Percentiles rank a stretch among this genome's conserved stretches.
Evolutionary conservation across 2,888 invertebrate genomes (phyloP).

Genomic region (Apamea anceps): DNA sequence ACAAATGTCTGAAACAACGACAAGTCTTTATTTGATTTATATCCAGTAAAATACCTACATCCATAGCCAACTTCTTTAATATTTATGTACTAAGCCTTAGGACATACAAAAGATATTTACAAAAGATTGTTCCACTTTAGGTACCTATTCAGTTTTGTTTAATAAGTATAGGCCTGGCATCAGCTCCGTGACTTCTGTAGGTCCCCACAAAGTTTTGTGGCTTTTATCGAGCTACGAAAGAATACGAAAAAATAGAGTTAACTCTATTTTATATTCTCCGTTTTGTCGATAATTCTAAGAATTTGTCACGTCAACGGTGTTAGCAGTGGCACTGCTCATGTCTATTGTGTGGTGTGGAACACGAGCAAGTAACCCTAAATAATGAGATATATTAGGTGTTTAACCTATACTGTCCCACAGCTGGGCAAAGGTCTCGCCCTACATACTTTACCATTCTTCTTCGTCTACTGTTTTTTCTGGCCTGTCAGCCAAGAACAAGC

Average conservation of each 20-base stretch:
- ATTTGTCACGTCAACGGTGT: neutral
- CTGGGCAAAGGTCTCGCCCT: neutral
- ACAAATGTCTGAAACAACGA: neutral
- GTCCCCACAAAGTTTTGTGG: neutral
- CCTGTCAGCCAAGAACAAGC: neutral
- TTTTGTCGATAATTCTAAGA: neutral
- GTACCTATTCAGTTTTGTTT: constrained; percentile 15
- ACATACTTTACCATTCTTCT: neutral
- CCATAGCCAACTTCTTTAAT: constrained; percentile 15
- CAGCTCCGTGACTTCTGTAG: constrained; percentile 1
- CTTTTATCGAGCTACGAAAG: constrained; percentile 20
- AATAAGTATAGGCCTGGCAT: constrained; percentile 13
- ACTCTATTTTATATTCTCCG: neutral
- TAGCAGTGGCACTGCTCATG: too few species aligned
- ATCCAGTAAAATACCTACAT: constrained; percentile 3
- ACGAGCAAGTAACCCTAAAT: neutral
- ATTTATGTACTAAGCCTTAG: constrained; percentile 6
- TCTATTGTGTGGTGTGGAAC: neutral
- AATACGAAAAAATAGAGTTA: too few species aligned
- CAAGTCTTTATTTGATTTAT: neutral
- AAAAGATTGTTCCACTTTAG: constrained; percentile 12
- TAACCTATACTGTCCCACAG: neutral
- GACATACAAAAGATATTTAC: constrained; percentile 6
- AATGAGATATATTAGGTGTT: neutral
- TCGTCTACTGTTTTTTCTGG: neutral